Percentiles rank a stretch among this genome's conserved stretches.
These are phyloP conservation scores for Xestia xanthographa DNA, from an alignment of 2,888 invertebrate genomes.

Conservation along the genomic window DNA sequence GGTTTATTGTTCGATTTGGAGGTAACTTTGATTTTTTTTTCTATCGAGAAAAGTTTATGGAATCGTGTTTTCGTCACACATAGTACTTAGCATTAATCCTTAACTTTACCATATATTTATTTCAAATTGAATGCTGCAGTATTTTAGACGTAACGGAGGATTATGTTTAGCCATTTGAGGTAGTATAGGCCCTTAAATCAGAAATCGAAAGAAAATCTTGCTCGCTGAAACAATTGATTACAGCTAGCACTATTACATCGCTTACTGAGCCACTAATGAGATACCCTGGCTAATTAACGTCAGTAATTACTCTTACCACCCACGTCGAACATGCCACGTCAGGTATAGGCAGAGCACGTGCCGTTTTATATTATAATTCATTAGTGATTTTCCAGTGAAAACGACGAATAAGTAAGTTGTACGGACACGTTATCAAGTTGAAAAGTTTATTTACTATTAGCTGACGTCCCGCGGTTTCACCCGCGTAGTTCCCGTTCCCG, in stretches of 20 bases:
- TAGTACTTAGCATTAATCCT: too few relatives aligned
- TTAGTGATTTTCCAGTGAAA: conserved; percentile 66
- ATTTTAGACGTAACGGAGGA: too few relatives aligned
- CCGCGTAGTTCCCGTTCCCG: too few relatives aligned
- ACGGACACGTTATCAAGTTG: conserved; percentile 22
- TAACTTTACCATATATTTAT: too few relatives aligned
- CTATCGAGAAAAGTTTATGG: too few relatives aligned
- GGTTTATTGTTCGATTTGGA: too few relatives aligned
- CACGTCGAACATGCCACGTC: conserved; percentile 50
- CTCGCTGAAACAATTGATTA: not conserved
- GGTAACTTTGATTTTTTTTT: too few relatives aligned
- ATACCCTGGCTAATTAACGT: conserved; percentile 54
- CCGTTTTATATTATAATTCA: conserved; percentile 64
- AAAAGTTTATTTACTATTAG: conserved; percentile 10
- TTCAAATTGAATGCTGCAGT: too few relatives aligned
- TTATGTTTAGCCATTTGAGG: too few relatives aligned
- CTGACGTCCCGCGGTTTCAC: too few relatives aligned
- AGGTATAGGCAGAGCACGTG: conserved; percentile 56
- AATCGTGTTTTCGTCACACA: too few relatives aligned
- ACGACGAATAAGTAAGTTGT: conserved; percentile 41
- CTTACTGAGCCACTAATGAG: conserved; percentile 37
- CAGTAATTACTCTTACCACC: conserved; percentile 59
- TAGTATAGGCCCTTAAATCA: too few relatives aligned
- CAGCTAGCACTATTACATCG: not conserved
- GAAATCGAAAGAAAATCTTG: conserved; percentile 2